A percentile compares a stretch with the other conserved stretches of the same genome.
Conservation (phyloP, 2,888 invertebrate genomes). For the Amphipoea oculea region DNA sequence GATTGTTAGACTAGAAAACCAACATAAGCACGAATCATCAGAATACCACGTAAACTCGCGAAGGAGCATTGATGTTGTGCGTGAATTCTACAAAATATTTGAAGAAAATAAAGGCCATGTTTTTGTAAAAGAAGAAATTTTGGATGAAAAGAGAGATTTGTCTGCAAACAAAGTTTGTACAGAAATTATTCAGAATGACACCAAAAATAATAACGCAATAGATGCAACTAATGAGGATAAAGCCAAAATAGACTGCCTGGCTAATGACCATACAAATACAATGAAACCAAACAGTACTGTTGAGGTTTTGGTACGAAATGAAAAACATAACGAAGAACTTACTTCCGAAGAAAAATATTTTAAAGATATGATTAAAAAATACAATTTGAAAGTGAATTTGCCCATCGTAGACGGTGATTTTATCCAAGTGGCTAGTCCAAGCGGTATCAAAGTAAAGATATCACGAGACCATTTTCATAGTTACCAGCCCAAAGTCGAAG, state of each 20-base stretch:
- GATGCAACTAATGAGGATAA: not conserved
- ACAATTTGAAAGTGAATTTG: not conserved
- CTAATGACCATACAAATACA: not conserved
- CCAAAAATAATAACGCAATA: not conserved
- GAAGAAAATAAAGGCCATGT: not conserved
- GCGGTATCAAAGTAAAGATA: not conserved
- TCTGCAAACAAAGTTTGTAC: too few species aligned
- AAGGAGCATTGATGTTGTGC: not conserved
- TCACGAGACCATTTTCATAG: not conserved
- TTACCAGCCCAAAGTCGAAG: not conserved
- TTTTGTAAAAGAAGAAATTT: too few species aligned
- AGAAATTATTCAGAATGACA: not conserved
- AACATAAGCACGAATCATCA: constrained; percentile 39
- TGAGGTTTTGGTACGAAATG: not conserved
- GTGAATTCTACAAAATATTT: constrained; percentile 38
- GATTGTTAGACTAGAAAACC: constrained; percentile 25
- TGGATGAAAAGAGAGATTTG: not conserved
- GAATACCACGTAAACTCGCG: constrained; percentile 24
- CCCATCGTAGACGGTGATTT: not conserved
- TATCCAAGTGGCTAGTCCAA: not conserved
- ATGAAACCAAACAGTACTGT: not conserved
- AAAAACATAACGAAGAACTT: not conserved
- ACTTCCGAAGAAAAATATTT: not conserved
- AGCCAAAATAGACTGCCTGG: not conserved
- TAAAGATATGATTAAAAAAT: not conserved